Percentiles rank a stretch among this genome's conserved stretches.
These are phyloP conservation scores for Drosophila nigricruria DNA, from an alignment of 2,888 invertebrate species.

Conservation along the genomic window DNA sequence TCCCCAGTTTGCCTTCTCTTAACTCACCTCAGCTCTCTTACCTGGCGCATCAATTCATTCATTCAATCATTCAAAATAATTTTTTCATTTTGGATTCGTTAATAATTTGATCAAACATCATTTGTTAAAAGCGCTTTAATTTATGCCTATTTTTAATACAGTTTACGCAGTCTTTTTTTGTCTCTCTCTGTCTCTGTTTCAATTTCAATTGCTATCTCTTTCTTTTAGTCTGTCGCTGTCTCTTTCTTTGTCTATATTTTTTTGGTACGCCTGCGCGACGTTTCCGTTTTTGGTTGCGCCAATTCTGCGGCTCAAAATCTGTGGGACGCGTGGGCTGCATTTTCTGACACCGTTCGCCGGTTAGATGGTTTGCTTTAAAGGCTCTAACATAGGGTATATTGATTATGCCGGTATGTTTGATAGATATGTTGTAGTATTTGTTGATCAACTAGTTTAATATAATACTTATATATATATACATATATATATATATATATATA, in stretches of 20 bases:
- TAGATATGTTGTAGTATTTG: too few species aligned
- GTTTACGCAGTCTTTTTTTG: background rate
- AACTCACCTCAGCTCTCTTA: background rate
- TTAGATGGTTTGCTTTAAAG: conserved; percentile 9
- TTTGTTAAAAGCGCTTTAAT: conserved; percentile 38
- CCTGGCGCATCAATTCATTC: conserved; percentile 19
- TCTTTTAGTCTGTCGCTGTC: conserved; percentile 3
- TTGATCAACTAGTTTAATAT: too few species aligned
- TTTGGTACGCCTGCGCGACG: conserved; percentile 62
- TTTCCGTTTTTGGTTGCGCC: conserved; percentile 55
- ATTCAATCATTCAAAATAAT: conserved; percentile 11
- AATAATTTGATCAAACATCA: conserved; percentile 64
- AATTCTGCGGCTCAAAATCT: conserved; percentile 33
- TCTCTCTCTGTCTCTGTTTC: background rate
- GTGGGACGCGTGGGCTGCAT: conserved; percentile 38
- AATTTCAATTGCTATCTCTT: conserved; percentile 1
- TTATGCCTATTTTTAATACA: conserved; percentile 53
- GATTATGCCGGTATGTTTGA: background rate
- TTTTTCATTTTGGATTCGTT: conserved; percentile 40
- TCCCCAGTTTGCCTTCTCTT: conserved; percentile 20
- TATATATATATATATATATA: too few species aligned
- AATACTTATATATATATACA: too few species aligned
- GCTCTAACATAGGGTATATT: conserved; percentile 15
- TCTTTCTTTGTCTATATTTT: conserved; percentile 17
- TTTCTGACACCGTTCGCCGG: conserved; percentile 48